Base-by-base conservation (phyloP, 2,113 vertebrate genomes). In the Pluvianellus socialis region DNA sequence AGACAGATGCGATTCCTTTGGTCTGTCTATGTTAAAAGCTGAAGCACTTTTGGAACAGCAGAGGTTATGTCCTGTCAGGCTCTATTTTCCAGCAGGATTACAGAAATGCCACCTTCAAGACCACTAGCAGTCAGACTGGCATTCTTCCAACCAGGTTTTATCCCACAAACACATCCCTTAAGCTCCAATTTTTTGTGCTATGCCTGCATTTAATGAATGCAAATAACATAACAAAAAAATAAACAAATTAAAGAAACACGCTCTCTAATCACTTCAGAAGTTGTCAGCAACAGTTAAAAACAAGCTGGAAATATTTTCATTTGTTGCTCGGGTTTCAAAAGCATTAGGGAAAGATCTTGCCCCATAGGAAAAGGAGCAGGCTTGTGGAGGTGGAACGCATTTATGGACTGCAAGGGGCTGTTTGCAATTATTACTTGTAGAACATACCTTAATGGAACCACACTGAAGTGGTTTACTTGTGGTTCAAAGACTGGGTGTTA, bases 321-420 rank as follows among this genome's bases (percentile, higher is more conserved):
- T 89, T 65, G 61, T 72, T 92, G 44, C 40, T 82, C 58, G 87
- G 33, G 70, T 94, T 94, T 94, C 68, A 77, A 92, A 82, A 86
- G 6, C 19, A 16, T 66, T 33, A 92, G 30, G 65, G 67, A 76
- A 90, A 85, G 74, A 53, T 65, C 38, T 86, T 90, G 33, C 63
- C 32, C 38, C 67, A 63, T 19, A 61, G 35, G 52, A 74, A 73
- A 83, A 93, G 30, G 22, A 84, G 70, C 84, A 38, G 63, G 28
- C 16, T 66, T 66, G 32, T 18, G 50, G 68, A 86, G 84, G 49
- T 66, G 49, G 42, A 88, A 88, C 2, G 3, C 24, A n/a, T 74
- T 93, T 86, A 56, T 38, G 40, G 81, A 83, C 61, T 85, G 40
- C 53, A 83, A 33, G 68, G 70, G 94, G 49, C 22, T 89, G 49